Percentiles rank a stretch among this genome's conserved stretches.
Evolutionary conservation across 2,113 vertebrate genomes (phyloP).

Genomic region (Balaeniceps rex): DNA sequence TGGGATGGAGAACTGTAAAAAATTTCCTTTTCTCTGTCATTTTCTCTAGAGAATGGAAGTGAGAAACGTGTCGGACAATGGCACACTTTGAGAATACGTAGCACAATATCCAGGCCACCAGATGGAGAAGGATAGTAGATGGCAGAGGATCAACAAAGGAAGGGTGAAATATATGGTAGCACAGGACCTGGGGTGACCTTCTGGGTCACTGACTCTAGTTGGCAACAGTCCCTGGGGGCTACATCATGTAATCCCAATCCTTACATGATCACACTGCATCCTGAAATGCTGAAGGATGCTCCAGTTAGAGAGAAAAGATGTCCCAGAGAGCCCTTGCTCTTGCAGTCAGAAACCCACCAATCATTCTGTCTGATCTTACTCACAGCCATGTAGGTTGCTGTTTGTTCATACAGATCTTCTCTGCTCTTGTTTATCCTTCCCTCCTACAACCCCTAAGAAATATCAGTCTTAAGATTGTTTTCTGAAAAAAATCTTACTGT

Average conservation of each 20-base stretch:
- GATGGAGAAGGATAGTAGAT: background rate
- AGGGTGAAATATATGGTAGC: background rate
- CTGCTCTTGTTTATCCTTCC: background rate
- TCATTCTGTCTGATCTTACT: background rate
- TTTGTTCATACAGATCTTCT: background rate
- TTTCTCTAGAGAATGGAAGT: background rate
- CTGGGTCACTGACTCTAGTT: background rate
- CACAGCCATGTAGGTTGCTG: background rate
- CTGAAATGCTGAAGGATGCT: background rate
- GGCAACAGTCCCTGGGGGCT: background rate
- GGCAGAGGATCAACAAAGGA: background rate
- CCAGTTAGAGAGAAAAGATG: background rate
- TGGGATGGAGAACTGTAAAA: background rate
- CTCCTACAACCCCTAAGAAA: background rate
- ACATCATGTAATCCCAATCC: background rate
- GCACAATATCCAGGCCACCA: background rate
- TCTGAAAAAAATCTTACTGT: background rate
- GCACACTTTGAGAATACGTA: background rate
- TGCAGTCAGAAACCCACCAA: background rate
- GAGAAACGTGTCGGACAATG: fast-evolving
- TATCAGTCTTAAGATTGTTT: background rate
- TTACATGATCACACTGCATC: background rate
- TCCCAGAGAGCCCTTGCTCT: background rate
- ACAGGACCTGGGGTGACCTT: background rate
- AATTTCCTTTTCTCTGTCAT: background rate